These are phyloP conservation scores for Leptopilina boulardi DNA, from an alignment of 1,140 invertebrate species.

Conservation along the genomic window DNA sequence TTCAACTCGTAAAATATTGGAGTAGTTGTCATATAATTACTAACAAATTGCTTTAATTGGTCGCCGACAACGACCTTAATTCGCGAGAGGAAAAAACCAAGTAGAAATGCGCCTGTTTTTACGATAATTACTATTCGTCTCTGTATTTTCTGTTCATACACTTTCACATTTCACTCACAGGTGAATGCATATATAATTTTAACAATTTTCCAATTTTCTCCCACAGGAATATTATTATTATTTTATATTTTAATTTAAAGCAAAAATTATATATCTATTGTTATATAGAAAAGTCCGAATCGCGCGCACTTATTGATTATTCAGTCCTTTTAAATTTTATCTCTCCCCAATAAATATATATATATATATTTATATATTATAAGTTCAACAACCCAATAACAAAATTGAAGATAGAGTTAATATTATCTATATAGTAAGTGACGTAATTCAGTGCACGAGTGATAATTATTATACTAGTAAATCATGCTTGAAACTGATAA, in stretches of 20 bases:
- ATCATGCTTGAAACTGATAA: slow-evolving; percentile 3
- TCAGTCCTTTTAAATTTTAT: neutral
- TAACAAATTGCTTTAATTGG: slow-evolving; percentile 1
- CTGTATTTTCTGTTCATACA: neutral
- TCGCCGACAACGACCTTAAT: neutral
- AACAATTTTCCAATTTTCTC: no score
- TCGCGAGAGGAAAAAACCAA: neutral
- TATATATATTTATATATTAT: no score
- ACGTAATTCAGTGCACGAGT: neutral
- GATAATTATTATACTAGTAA: slow-evolving; percentile 24
- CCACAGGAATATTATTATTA: neutral
- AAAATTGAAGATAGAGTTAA: neutral
- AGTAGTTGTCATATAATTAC: neutral
- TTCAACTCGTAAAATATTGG: neutral
- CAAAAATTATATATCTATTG: no score
- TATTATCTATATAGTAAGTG: neutral
- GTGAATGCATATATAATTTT: no score
- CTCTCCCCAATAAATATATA: neutral
- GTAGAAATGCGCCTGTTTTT: neutral
- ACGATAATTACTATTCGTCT: neutral
- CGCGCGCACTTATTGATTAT: no score
- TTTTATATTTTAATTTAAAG: no score
- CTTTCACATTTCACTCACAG: neutral
- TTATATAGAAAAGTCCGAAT: no score
- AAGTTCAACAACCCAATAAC: neutral